Conservation (phyloP, 2,113 vertebrate species). For the Brachypteracias leptosomus region DNA sequence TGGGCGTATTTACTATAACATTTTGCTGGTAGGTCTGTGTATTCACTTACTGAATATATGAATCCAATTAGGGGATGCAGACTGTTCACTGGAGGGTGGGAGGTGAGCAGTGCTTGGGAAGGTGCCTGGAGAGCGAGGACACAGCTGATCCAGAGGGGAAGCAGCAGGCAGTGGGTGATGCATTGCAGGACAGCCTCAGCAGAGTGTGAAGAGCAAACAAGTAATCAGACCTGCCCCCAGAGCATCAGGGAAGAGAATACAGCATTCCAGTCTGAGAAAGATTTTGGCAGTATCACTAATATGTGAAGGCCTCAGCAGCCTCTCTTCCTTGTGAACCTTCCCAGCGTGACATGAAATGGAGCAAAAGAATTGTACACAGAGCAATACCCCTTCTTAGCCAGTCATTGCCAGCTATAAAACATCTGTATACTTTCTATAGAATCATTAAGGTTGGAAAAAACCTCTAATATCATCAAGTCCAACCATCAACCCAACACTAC, state of each 20-base stretch:
- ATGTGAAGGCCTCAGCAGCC: neutral
- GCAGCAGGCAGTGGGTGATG: neutral
- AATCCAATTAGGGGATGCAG: neutral
- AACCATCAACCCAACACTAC: no score
- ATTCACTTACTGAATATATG: neutral
- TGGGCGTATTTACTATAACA: neutral
- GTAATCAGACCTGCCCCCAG: neutral
- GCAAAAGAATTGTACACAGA: neutral
- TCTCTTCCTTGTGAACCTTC: neutral
- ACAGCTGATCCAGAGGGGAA: neutral
- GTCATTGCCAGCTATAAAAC: neutral
- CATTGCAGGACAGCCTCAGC: neutral
- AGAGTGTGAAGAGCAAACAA: neutral
- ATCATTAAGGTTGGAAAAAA: no score
- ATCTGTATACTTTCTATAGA: neutral
- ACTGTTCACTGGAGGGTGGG: neutral
- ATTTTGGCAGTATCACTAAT: neutral
- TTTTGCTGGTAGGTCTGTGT: neutral
- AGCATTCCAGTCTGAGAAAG: neutral
- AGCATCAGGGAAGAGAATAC: neutral
- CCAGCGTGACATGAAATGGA: neutral
- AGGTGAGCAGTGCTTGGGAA: neutral
- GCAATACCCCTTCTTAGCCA: neutral
- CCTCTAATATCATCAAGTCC: no score
- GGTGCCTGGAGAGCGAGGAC: fast-evolving